Evolutionary conservation across 2,888 invertebrate species (phyloP).

Genomic region (Serripes groenlandicus): DNA sequence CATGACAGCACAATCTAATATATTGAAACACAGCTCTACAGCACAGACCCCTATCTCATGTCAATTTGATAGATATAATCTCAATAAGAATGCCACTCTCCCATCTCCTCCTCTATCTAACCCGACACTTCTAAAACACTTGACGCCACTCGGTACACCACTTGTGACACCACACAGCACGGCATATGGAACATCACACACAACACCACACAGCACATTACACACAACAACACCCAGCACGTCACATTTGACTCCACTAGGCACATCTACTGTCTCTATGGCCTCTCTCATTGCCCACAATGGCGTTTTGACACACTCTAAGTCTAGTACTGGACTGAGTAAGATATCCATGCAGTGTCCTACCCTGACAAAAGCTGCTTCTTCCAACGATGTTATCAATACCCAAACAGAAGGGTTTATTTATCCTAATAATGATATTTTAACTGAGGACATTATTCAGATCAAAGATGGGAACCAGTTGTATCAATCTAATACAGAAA

Average conservation of each 20-base stretch:
- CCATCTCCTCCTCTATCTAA: constrained; percentile 1
- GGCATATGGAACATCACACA: neutral
- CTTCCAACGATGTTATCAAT: constrained; percentile 33
- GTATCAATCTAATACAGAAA: constrained; percentile 22
- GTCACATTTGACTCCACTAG: neutral
- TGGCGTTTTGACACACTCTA: neutral
- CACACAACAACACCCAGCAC: neutral
- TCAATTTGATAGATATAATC: neutral
- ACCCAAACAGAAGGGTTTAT: constrained; percentile 42
- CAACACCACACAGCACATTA: too few species aligned
- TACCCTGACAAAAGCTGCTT: constrained; percentile 13
- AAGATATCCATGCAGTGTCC: constrained; percentile 5
- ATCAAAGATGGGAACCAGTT: constrained; percentile 48
- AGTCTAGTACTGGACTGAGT: neutral
- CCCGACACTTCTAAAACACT: neutral
- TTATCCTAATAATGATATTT: constrained; percentile 50
- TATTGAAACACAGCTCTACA: neutral
- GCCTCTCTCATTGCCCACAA: neutral
- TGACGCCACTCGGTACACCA: too few species aligned
- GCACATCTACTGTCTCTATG: neutral
- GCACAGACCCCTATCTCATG: neutral
- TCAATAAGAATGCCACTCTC: constrained; percentile 1
- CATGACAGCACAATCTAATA: neutral
- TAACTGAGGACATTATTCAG: constrained; percentile 60
- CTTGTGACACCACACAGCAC: neutral